A percentile compares a stretch with the other conserved stretches of the same genome.
Evolutionary conservation across 2,888 invertebrate species (phyloP).

Genomic region (Lepidonotus clava): DNA sequence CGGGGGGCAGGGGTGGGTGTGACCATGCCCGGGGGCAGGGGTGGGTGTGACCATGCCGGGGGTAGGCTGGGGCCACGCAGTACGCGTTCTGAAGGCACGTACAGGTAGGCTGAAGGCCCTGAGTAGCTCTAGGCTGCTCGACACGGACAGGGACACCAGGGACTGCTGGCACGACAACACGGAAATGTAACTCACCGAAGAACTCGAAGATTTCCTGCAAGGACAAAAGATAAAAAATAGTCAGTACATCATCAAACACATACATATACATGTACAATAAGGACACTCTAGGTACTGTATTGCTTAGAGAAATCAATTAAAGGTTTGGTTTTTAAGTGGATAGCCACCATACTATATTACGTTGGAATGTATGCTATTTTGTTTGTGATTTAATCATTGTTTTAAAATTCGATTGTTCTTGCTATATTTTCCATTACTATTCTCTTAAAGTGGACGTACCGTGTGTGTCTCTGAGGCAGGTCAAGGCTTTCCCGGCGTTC

Average conservation of each 20-base stretch:
- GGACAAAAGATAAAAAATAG: constrained; percentile 41
- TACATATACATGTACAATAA: too few relatives aligned
- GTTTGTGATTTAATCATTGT: too few relatives aligned
- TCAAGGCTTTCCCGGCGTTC: constrained; percentile 67
- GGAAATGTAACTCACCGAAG: constrained; percentile 69
- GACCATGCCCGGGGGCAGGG: not conserved
- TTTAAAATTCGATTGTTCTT: too few relatives aligned
- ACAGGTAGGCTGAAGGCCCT: constrained; percentile 21
- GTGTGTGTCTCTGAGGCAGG: constrained; percentile 29
- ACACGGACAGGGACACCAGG: constrained; percentile 37
- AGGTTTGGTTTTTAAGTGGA: too few relatives aligned
- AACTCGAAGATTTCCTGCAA: constrained; percentile 76
- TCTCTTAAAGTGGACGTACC: not conserved
- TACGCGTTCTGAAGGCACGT: not conserved
- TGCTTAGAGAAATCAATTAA: too few relatives aligned
- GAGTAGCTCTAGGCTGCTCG: constrained; percentile 42
- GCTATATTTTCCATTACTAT: not conserved
- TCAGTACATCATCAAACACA: too few relatives aligned
- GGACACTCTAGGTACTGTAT: too few relatives aligned
- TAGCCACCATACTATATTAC: too few relatives aligned
- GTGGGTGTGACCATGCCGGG: not conserved
- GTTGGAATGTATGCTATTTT: too few relatives aligned
- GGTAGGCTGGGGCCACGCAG: not conserved
- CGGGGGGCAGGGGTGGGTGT: not conserved
- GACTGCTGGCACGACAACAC: constrained; percentile 27